Base-by-base conservation (phyloP, 2,888 invertebrate species). In the Nysson spinosus region DNA sequence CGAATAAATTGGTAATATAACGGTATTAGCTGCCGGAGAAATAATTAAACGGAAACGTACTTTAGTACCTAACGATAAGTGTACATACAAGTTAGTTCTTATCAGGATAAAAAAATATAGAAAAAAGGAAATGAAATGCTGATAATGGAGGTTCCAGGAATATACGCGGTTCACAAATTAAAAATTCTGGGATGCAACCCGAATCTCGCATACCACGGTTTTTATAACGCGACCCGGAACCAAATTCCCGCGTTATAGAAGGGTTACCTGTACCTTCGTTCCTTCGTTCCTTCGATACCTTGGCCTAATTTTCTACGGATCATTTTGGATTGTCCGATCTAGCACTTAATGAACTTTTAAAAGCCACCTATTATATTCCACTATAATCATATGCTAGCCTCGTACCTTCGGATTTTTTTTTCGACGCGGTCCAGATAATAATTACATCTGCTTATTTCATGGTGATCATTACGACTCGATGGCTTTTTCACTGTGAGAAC, bases 281-380 rank as follows among this genome's bases (percentile, higher is more conserved):
- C 16, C 30, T 43, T 19, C 19, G 7, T 28, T 14, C 5, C 24
- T 19, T 9, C n/a, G 3, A 16, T 11, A 2, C 34, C 50, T 12
- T 58, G 63, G 60, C 63, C 63, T 37, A 52, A 58, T 51, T 63
- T 16, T 14, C 19, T 46, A 7, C 46, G 63, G 63, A 42, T 44
- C 46, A 64, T 47, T 32, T 49, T 26, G 7, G 37, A 28, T 52
- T 37, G 32, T 26, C 42, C 37, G 30, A 60, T 54, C 61, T 47
- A 43, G 46, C 42, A 39, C 47, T 60, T 64, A 54, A 60, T 49
- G 52, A 64, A 64, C 64, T 61, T 64, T 60, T 54, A 64, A 47
- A 52, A 64, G 50, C 64, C 64, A 28, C 54, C 52, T 64, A 64
- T 64, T 64, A 64, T 52, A 42, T 22, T 49, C 61, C 61, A 43